phyloP scores from a whole-genome alignment of 1,140 invertebrate species.

The Argopecten irradians region DNA sequence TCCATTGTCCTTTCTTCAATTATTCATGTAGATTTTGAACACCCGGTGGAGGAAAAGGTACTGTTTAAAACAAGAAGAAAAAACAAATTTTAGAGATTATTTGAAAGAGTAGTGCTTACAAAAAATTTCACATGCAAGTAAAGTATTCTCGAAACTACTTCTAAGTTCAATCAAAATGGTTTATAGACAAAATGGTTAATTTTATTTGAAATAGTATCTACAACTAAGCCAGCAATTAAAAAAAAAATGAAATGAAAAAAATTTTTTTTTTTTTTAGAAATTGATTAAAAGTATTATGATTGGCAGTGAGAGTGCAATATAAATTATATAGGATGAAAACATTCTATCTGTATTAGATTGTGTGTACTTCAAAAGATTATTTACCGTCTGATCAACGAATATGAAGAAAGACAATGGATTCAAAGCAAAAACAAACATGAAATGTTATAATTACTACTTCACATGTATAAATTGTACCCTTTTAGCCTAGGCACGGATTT shows the following conservation, averaged over 20 bases:
- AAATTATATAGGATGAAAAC: no score
- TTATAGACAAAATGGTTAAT: background rate
- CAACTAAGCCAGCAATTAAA: background rate
- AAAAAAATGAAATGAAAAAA: background rate
- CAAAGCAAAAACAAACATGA: slow-evolving; percentile 22
- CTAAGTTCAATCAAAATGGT: no score
- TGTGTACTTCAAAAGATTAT: no score
- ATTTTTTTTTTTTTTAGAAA: no score
- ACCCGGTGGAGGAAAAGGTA: background rate
- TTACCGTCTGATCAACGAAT: background rate
- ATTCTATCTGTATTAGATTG: no score
- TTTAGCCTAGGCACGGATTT: slow-evolving; percentile 20
- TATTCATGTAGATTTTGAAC: background rate
- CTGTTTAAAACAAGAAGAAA: background rate
- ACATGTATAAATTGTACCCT: slow-evolving; percentile 10
- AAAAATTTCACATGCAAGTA: background rate
- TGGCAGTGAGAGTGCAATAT: background rate
- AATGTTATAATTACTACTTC: slow-evolving; percentile 12
- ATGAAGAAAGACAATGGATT: slow-evolving; percentile 18
- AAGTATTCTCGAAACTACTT: background rate
- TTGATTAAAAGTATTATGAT: background rate
- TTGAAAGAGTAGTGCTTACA: background rate
- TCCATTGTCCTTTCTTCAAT: slow-evolving; percentile 17
- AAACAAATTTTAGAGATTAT: no score
- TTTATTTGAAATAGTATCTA: background rate